These are phyloP conservation scores for Rattus rattus DNA, from an alignment of 2,113 vertebrate species.

Conservation along the genomic window DNA sequence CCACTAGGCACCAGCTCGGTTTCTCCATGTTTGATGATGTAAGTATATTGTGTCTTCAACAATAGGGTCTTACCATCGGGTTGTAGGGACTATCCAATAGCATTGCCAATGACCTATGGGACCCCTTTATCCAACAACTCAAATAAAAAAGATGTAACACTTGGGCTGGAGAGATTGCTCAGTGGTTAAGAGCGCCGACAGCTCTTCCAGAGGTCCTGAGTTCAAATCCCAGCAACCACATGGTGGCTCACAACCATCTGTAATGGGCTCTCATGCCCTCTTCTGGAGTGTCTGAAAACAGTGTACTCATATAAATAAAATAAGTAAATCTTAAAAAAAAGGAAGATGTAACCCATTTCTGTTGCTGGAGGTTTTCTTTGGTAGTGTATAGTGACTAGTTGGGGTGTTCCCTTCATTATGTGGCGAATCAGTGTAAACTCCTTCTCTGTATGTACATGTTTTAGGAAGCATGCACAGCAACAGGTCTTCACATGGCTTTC, in stretches of 20 bases:
- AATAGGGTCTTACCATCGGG: neutral
- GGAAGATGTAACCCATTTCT: neutral
- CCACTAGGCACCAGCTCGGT: neutral
- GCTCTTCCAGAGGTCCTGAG: no score
- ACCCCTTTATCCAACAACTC: neutral
- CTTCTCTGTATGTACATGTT: neutral
- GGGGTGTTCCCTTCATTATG: neutral
- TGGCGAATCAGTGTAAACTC: neutral
- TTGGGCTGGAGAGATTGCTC: no score
- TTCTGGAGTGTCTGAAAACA: no score
- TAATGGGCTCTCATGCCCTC: no score
- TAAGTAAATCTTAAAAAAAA: no score
- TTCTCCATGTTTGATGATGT: neutral
- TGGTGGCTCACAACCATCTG: no score
- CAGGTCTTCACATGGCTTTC: neutral
- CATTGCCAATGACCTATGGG: neutral
- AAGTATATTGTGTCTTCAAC: neutral
- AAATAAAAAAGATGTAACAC: neutral
- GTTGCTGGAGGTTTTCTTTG: neutral
- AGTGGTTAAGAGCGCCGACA: no score
- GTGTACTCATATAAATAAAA: no score
- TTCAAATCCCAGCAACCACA: no score
- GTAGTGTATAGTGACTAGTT: neutral
- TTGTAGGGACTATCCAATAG: neutral
- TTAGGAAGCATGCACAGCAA: neutral